Base-by-base conservation (phyloP, 2,113 vertebrate species). In the Geococcyx californianus region DNA sequence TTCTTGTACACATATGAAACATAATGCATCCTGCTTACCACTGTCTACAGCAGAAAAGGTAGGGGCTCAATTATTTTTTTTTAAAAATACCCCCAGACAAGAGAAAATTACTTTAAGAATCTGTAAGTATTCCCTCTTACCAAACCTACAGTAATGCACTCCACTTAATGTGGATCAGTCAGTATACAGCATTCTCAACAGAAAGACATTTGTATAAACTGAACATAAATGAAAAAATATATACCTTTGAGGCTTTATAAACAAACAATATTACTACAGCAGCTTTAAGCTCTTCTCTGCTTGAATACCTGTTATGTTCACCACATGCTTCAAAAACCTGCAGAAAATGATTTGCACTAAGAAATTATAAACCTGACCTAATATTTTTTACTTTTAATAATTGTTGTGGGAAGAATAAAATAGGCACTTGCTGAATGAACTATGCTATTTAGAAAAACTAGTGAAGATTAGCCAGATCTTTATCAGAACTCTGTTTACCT, bases 181-280 rank as follows among this genome's bases (percentile, higher is more conserved):
- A n/a, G n/a, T n/a, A n/a, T n/a, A n/a, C n/a, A n/a, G n/a, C n/a
- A n/a, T n/a, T n/a, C n/a, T n/a, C n/a, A n/a, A n/a, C n/a, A n/a
- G n/a, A n/a, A n/a, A n/a, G n/a, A n/a, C n/a, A n/a, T n/a, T n/a
- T n/a, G n/a, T n/a, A n/a, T n/a, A n/a, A n/a, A n/a, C n/a, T n/a
- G n/a, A 66, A 91, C 4, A 42, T 5, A 75, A 82, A 56, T n/a
- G 33, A 84, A 78, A 52, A 62, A 49, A 42, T 13, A 47, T 20
- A 92, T 96, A 98, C 95, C 97, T 98, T 98, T 74, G 96, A 98
- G 33, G 96, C 96, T 81, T 99, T 98, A 86, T 98, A 98, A 60
- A 96, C 97, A 97, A 98, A 98, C 40, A 98, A 72, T 95, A 96
- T 98, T 38, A 97, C 94, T 24, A 98, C 92, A 33, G 95, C 97